Percentiles rank a stretch among this genome's conserved stretches.
Conservation (phyloP, 2,888 invertebrate genomes). For the Idaea straminata region DNA sequence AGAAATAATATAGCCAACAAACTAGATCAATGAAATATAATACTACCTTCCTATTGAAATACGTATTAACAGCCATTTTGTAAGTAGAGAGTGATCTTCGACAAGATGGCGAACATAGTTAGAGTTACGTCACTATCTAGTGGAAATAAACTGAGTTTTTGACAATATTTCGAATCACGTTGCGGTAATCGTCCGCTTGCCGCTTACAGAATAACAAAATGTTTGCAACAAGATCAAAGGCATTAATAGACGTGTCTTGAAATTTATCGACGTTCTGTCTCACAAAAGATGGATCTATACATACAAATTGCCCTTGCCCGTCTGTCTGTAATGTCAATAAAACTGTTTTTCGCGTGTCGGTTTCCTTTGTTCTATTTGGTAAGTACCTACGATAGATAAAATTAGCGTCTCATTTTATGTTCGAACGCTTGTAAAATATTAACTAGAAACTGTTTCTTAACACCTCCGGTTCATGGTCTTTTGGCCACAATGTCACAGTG, state of each 20-base stretch:
- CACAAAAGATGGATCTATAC: constrained; percentile 61
- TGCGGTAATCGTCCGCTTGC: constrained; percentile 65
- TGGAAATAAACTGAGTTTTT: constrained; percentile 59
- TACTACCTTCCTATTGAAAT: constrained; percentile 30
- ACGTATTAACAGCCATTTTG: constrained; percentile 44
- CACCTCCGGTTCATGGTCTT: not conserved
- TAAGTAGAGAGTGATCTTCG: constrained; percentile 35
- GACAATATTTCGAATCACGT: constrained; percentile 69
- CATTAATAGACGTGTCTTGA: constrained; percentile 72
- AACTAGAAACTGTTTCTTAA: constrained; percentile 14
- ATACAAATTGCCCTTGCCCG: constrained; percentile 39
- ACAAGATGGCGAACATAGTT: constrained; percentile 43
- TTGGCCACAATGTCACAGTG: not conserved
- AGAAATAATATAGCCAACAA: constrained; percentile 40
- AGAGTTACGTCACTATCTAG: constrained; percentile 38
- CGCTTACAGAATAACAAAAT: constrained; percentile 71
- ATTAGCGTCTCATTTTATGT: constrained; percentile 27
- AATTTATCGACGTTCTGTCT: constrained; percentile 69
- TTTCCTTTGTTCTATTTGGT: constrained; percentile 19
- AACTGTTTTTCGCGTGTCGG: constrained; percentile 32
- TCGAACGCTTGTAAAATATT: constrained; percentile 23
- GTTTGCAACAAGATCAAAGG: constrained; percentile 73
- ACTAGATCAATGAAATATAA: constrained; percentile 50
- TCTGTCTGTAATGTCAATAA: constrained; percentile 27
- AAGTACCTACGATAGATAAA: constrained; percentile 26